Evolutionary conservation across 2,113 vertebrate species (phyloP).

Genomic region (Macquaria australasica): DNA sequence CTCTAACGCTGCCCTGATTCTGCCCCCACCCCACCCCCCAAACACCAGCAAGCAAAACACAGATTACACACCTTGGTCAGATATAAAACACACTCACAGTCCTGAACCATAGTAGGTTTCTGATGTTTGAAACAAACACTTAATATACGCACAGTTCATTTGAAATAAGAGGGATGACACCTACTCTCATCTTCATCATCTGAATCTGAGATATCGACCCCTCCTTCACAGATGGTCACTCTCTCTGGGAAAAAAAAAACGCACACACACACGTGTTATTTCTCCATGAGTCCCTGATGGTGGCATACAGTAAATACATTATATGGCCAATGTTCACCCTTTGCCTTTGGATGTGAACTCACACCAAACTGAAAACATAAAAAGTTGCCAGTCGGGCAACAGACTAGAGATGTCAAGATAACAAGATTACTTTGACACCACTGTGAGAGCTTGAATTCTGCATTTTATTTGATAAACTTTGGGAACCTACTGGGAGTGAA

Average conservation of each 20-base stretch:
- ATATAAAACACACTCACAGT: background rate
- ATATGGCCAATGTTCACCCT: background rate
- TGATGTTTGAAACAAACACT: background rate
- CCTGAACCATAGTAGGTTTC: background rate
- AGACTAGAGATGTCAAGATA: background rate
- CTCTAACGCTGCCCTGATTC: no score
- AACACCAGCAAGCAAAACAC: background rate
- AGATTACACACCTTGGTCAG: background rate
- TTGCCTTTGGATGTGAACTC: background rate
- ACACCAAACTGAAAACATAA: background rate
- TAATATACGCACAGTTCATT: background rate
- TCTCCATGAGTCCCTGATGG: background rate
- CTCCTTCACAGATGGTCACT: conserved; percentile 89
- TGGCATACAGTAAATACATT: background rate
- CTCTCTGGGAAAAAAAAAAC: conserved; percentile 85
- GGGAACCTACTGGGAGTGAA: conserved; percentile 89
- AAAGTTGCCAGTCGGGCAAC: background rate
- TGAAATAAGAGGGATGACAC: conserved; percentile 54
- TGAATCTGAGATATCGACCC: conserved; percentile 93
- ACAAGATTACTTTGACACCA: background rate
- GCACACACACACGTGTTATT: background rate
- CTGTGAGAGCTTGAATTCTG: background rate
- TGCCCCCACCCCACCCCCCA: no score
- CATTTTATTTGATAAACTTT: background rate
- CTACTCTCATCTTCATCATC: conserved; percentile 96